A percentile compares a stretch with the other conserved stretches of the same genome.
Evolutionary conservation across 2,797 vertebrate species (phyloP).

Genomic region (Geotrypetes seraphini): DNA sequence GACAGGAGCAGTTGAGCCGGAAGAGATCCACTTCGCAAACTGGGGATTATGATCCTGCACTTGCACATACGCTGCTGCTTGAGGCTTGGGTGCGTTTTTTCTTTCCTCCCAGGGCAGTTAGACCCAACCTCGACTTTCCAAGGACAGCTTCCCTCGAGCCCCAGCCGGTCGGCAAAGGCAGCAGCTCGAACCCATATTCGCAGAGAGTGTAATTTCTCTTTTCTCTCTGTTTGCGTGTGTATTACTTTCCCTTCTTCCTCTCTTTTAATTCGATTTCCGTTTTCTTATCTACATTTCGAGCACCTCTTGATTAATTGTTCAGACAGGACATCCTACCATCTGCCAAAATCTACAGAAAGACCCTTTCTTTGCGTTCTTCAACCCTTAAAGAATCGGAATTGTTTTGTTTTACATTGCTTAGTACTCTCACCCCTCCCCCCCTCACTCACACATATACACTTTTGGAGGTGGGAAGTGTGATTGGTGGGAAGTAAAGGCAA

Average conservation of each 20-base stretch:
- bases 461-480: not conserved
- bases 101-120: not conserved
- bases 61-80: too few species aligned
- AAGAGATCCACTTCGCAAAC: slow-evolving; percentile 19
- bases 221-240: slow-evolving; percentile 8
- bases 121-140: not conserved
- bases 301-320: slow-evolving; percentile 24
- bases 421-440: too few species aligned
- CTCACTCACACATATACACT: too few species aligned
- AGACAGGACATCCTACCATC: slow-evolving; percentile 21
- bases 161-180: slow-evolving; percentile 5
- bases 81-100: not conserved
- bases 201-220: too few species aligned
- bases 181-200: slow-evolving; percentile 12
- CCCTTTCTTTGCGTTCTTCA: not conserved
- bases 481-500: slow-evolving; percentile 20
- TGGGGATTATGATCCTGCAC: not conserved
- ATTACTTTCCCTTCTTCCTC: slow-evolving; percentile 5
- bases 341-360: slow-evolving; percentile 5
- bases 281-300: slow-evolving; percentile 47
- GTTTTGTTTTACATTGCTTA: too few species aligned
- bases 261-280: slow-evolving; percentile 41
- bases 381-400: slow-evolving; percentile 12
- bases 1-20: slow-evolving; percentile 2
- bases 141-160: slow-evolving; percentile 2